Conservation (phyloP, 2,797 vertebrate species). For the Phoxinus dragarum region DNA sequence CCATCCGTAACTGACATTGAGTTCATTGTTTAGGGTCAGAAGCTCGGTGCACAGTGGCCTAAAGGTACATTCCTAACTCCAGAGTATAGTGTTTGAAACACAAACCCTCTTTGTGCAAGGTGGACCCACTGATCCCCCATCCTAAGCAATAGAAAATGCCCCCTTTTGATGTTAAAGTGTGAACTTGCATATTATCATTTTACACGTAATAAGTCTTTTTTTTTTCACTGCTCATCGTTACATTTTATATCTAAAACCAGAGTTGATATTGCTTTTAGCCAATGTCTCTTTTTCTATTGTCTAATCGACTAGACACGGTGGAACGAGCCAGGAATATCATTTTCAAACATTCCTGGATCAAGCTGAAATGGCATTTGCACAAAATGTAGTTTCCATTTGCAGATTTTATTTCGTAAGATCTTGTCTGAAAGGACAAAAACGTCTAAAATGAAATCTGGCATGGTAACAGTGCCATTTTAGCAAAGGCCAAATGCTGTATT, state of each 20-base stretch:
- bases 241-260: constrained; percentile 44
- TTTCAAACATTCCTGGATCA: constrained; percentile 56
- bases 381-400: constrained; percentile 46
- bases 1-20: constrained; percentile 89
- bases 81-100: constrained; percentile 83
- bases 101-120: constrained; percentile 85
- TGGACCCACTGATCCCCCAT: constrained; percentile 56
- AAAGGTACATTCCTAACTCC: constrained; percentile 91
- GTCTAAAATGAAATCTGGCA: neutral
- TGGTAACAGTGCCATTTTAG: constrained; percentile 18
- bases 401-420: constrained; percentile 47
- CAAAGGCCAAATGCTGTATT: constrained; percentile 10
- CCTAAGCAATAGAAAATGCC: constrained; percentile 72
- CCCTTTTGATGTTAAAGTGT: constrained; percentile 79
- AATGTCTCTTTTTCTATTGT: constrained; percentile 48
- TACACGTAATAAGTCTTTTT: constrained; percentile 63
- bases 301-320: constrained; percentile 31
- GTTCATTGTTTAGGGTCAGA: constrained; percentile 84
- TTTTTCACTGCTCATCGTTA: constrained; percentile 36
- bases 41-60: constrained; percentile 78
- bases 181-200: constrained; percentile 84
- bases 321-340: constrained; percentile 49
- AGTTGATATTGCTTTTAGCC: constrained; percentile 10
- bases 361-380: constrained; percentile 23
- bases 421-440: constrained; percentile 31